A percentile compares a stretch with the other conserved stretches of the same genome.
phyloP scores from a whole-genome alignment of 2,113 vertebrate species.

The Megaleporinus macrocephalus region DNA sequence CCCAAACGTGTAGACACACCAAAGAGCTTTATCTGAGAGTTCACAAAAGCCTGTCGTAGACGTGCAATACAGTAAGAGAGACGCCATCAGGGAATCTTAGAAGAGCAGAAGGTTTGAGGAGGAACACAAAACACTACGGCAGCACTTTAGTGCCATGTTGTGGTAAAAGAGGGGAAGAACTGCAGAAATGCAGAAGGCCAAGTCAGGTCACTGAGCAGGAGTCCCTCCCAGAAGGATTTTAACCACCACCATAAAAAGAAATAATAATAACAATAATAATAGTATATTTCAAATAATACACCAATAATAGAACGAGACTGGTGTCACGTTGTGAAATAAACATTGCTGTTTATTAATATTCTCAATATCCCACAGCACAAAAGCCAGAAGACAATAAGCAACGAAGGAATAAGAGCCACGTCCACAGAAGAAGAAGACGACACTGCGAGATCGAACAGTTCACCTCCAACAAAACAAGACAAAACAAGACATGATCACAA shows the following conservation, averaged over 20 bases:
- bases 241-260: not conserved
- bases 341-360: constrained; percentile 55
- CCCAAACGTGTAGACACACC: not conserved
- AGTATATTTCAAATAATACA: not conserved
- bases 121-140: not conserved
- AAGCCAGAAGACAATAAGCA: constrained; percentile 22
- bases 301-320: not conserved
- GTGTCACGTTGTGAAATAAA: constrained; percentile 47
- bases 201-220: not conserved
- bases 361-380: constrained; percentile 45
- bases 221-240: not conserved
- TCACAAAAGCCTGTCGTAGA: not conserved
- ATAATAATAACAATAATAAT: no score
- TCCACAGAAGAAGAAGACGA: constrained; percentile 16
- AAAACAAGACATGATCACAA: not conserved
- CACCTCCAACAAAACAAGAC: constrained; percentile 24
- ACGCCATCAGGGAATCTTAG: not conserved
- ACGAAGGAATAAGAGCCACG: constrained; percentile 36
- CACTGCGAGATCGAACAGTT: constrained; percentile 5
- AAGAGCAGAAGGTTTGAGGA: not conserved
- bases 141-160: constrained; percentile 32
- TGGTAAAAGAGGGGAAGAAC: constrained; percentile 27
- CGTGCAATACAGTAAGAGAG: not conserved
- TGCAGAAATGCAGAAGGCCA: not conserved
- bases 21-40: not conserved